A percentile compares a stretch with the other conserved stretches of the same genome.
Conservation (phyloP, 2,797 vertebrate species). For the Phataginus tetradactyla region DNA sequence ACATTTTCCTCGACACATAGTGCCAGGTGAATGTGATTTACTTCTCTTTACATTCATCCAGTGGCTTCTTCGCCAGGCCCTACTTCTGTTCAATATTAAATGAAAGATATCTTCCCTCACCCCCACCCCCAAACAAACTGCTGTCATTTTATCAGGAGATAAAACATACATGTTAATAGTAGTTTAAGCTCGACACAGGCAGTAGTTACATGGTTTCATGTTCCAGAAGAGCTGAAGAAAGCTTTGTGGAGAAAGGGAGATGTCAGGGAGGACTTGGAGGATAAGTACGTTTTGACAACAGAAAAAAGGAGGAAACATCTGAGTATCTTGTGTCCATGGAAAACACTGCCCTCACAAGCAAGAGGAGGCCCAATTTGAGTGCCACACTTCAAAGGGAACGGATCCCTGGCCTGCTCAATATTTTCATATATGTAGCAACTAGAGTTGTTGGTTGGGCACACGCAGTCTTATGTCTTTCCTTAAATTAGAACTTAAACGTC, state of each 20-base stretch:
- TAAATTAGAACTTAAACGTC: constrained; percentile 4
- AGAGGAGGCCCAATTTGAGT: neutral
- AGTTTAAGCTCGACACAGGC: neutral
- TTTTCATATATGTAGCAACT: neutral
- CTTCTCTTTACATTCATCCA: neutral
- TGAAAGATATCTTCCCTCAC: neutral
- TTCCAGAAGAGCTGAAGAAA: neutral
- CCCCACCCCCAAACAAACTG: accelerated
- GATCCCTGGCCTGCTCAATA: neutral
- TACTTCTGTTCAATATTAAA: neutral
- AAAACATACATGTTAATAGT: neutral
- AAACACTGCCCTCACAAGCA: neutral
- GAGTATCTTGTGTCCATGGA: neutral
- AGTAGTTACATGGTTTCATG: neutral
- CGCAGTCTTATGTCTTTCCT: neutral
- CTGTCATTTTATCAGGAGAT: neutral
- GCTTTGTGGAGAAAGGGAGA: neutral
- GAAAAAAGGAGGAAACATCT: neutral
- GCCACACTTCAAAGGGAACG: neutral
- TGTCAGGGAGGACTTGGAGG: neutral
- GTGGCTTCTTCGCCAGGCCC: neutral
- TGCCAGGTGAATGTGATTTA: neutral
- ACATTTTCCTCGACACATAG: neutral
- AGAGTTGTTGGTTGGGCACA: neutral
- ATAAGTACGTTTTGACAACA: neutral